Evolutionary conservation across 2,888 invertebrate genomes (phyloP).

Genomic region (Agrilus mali): DNA sequence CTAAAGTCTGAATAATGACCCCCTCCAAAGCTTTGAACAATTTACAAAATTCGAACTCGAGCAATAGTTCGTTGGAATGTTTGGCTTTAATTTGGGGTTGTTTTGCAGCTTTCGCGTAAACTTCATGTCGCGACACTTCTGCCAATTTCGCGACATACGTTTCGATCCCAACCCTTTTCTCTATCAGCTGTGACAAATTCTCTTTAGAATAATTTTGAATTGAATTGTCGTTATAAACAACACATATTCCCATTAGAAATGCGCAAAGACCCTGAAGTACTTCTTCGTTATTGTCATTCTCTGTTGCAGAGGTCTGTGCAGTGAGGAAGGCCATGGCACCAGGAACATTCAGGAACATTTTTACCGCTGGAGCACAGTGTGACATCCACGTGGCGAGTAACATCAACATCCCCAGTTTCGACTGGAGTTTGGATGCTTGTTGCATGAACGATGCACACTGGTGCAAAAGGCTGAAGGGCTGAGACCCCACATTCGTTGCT

Average conservation of each 20-base stretch:
- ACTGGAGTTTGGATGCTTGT: slow-evolving; percentile 68
- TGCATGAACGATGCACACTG: slow-evolving; percentile 78
- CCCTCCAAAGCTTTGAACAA: slow-evolving; percentile 71
- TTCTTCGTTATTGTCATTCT: slow-evolving; percentile 84
- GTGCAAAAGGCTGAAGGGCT: slow-evolving; percentile 80
- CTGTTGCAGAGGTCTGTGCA: slow-evolving; percentile 65
- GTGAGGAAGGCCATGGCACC: slow-evolving; percentile 78
- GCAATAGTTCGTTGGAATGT: slow-evolving; percentile 61
- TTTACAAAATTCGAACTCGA: slow-evolving; percentile 92
- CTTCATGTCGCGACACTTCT: slow-evolving; percentile 79
- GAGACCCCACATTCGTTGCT: slow-evolving; percentile 69
- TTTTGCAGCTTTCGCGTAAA: slow-evolving; percentile 84
- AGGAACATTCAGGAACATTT: slow-evolving; percentile 56
- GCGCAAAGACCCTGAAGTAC: slow-evolving; percentile 61
- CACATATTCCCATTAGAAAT: slow-evolving; percentile 83
- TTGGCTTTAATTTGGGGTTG: slow-evolving; percentile 80
- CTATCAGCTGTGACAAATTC: slow-evolving; percentile 68
- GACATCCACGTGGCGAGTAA: slow-evolving; percentile 80
- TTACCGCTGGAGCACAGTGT: slow-evolving; percentile 72
- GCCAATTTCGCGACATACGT: slow-evolving; percentile 73
- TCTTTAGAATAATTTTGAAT: slow-evolving; percentile 64
- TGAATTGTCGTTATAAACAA: slow-evolving; percentile 78
- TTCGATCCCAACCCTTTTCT: slow-evolving; percentile 83
- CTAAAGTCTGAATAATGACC: slow-evolving; percentile 39
- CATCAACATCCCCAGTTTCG: slow-evolving; percentile 83